phyloP scores from a whole-genome alignment of 2,888 invertebrate genomes.

The Graphium colonna region DNA sequence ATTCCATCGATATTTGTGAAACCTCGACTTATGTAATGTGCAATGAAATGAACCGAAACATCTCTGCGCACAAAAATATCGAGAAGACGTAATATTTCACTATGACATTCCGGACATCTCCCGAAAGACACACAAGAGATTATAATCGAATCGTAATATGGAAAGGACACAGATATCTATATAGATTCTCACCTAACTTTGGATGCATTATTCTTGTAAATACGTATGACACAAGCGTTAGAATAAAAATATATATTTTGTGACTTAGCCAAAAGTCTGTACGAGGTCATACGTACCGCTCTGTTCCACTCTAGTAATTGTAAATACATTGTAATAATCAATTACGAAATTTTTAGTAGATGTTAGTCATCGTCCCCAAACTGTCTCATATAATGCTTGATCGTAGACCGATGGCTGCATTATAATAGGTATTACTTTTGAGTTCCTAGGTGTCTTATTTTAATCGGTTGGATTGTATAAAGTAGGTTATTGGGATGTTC shows the following conservation, averaged over 20 bases:
- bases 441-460: conserved; percentile 27
- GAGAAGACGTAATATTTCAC: conserved; percentile 46
- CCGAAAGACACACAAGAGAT: conserved; percentile 45
- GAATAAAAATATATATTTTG: conserved; percentile 59
- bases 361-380: conserved; percentile 46
- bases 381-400: conserved; percentile 44
- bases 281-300: conserved; percentile 66
- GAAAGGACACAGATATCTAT: conserved; percentile 53
- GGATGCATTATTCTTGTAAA: conserved; percentile 66
- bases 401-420: conserved; percentile 38
- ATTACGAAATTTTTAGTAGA: conserved; percentile 53
- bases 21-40: conserved; percentile 12
- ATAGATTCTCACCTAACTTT: conserved; percentile 64
- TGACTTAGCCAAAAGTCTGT: conserved; percentile 56
- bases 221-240: conserved; percentile 73
- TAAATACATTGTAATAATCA: conserved; percentile 61
- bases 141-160: conserved; percentile 43
- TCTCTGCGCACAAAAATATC: conserved; percentile 63
- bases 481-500: conserved; percentile 66
- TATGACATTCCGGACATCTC: conserved; percentile 57
- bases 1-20: neutral
- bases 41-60: too few relatives aligned
- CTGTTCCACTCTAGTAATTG: conserved; percentile 65
- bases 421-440: conserved; percentile 29
- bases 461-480: conserved; percentile 63